Evolutionary conservation across 2,888 invertebrate species (phyloP), one percentile per base, ranked within the genome.

Genomic region (Tachina fera): DNA sequence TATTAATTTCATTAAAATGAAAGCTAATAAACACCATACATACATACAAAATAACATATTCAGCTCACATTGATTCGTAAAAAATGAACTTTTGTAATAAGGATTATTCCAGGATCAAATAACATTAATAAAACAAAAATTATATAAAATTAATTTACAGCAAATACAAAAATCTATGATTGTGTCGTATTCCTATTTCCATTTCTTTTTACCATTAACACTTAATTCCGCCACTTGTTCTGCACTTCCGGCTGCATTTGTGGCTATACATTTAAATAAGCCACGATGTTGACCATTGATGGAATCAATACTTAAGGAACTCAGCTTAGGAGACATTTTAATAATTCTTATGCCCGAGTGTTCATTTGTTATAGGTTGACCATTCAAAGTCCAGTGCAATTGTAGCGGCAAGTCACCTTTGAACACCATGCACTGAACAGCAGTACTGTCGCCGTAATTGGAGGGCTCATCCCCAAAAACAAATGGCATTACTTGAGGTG

Each of bases 381-480:
- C 95, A 92, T 97, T 96, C 87, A 96, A 94, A 43, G 94, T 94
- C 97, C 97, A 97, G 74, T 94, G 94, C 76, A 97, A 95, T 89
- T 95, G 94, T 49, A 97, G 93, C 9, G 97, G 97, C 71, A 95
- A 94, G 91, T 97, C 97, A 61, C 97, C 97, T 92, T 96, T 96
- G 67, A 95, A 94, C 56, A 96, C 95, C 93, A 96, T 95, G 92
- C 97, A 97, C 87, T 95, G 95, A 4, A 96, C 94, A 79, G 96
- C 96, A 53, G 96, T 95, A 87, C 95, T 94, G 87, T 97, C 96
- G 8, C 96, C 97, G 82, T 96, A 96, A 90, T 96, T 96, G 63
- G 96, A 95, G 78, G 96, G 94, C 88, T 96, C 96, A 71, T 96
- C 96, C 79, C 96, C 96, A 90, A 97, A 96, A 84, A 94, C 94